These are phyloP conservation scores for Anastrepha obliqua DNA, from an alignment of 1,140 invertebrate species.

Conservation along the genomic window DNA sequence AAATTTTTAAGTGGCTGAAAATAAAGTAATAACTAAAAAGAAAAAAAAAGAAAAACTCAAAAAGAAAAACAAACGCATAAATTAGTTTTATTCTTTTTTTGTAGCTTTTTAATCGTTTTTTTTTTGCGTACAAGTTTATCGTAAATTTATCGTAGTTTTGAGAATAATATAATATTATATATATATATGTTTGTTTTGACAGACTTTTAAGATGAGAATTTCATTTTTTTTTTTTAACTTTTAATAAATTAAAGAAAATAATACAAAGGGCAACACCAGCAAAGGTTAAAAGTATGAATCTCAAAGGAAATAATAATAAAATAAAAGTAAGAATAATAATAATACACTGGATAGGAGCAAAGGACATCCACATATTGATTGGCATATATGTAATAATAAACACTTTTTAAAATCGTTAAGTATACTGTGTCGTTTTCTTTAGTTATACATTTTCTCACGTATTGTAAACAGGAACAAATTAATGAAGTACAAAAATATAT, in stretches of 20 bases:
- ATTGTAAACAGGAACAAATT: slow-evolving; percentile 57
- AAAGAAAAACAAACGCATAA: not conserved
- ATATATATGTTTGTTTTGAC: slow-evolving; percentile 39
- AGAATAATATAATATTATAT: slow-evolving; percentile 43
- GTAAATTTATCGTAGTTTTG: slow-evolving; percentile 50
- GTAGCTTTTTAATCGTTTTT: slow-evolving; percentile 47
- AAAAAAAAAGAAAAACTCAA: not conserved
- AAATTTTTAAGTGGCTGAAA: not conserved
- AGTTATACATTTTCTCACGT: slow-evolving; percentile 20
- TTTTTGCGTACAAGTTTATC: slow-evolving; percentile 48
- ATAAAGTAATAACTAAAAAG: not conserved
- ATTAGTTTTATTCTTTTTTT: slow-evolving; percentile 42
- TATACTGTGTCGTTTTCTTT: slow-evolving; percentile 45
- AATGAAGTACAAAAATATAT: slow-evolving; percentile 52
- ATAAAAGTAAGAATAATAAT: slow-evolving; percentile 52
- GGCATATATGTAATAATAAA: slow-evolving; percentile 15
- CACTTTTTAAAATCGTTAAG: slow-evolving; percentile 36
- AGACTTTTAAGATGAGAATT: slow-evolving; percentile 44
- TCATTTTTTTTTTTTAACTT: slow-evolving; percentile 28
- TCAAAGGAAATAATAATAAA: slow-evolving; percentile 9
- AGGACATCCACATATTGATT: slow-evolving; percentile 7
- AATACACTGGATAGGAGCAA: slow-evolving; percentile 56
- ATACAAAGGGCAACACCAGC: slow-evolving; percentile 37
- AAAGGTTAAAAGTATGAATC: slow-evolving; percentile 9
- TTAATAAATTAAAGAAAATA: slow-evolving; percentile 55